phyloP scores from a whole-genome alignment of 2,797 vertebrate genomes.

The Sebastes umbrosus region DNA sequence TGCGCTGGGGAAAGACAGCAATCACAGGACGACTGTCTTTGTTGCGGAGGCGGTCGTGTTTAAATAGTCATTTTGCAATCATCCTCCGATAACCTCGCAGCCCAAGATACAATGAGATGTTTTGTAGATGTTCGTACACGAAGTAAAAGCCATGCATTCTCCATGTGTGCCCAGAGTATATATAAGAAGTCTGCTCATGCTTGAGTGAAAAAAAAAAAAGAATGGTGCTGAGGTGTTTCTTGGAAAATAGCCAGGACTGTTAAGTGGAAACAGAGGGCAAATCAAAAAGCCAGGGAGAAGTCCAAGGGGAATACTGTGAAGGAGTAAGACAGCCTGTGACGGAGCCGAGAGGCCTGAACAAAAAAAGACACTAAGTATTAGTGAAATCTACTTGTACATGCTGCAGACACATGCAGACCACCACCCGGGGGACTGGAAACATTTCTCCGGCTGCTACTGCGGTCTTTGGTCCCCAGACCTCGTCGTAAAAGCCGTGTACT shows the following conservation, averaged over 20 bases:
- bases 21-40: conserved; percentile 26
- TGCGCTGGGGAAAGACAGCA: conserved; percentile 38
- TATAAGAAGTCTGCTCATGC: conserved; percentile 33
- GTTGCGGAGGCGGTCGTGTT: background rate
- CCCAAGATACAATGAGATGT: background rate
- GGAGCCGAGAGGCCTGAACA: conserved; percentile 35
- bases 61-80: conserved; percentile 37
- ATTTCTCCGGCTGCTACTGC: conserved; percentile 17
- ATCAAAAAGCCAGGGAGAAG: conserved; percentile 66
- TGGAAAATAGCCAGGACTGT: conserved; percentile 71
- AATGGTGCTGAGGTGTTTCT: conserved; percentile 70
- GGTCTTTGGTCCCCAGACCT: conserved; percentile 23
- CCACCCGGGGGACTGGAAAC: conserved; percentile 43
- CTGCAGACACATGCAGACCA: conserved; percentile 38
- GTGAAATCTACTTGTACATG: conserved; percentile 47
- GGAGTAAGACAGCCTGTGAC: conserved; percentile 46
- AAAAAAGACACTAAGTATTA: conserved; percentile 52
- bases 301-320: conserved; percentile 53
- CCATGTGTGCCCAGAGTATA: background rate
- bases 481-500: conserved; percentile 24
- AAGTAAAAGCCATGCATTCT: conserved; percentile 14
- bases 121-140: background rate
- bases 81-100: background rate
- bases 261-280: conserved; percentile 81
- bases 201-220: background rate